Evolutionary conservation across 2,797 vertebrate genomes (phyloP).

Genomic region (Poeciliopsis gracilis): DNA sequence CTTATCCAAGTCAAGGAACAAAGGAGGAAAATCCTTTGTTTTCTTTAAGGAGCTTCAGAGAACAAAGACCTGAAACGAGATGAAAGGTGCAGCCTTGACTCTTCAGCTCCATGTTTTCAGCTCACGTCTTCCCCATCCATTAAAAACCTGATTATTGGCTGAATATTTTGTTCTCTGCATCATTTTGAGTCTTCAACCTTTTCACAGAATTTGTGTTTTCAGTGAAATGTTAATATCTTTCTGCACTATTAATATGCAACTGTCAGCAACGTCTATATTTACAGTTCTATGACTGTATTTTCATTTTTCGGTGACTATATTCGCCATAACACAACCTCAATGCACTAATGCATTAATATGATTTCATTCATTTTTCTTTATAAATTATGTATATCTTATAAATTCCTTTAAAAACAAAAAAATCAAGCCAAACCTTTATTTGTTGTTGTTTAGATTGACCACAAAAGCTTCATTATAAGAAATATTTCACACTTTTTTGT

Average conservation of each 20-base stretch:
- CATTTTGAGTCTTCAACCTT: background rate
- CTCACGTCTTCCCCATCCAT: background rate
- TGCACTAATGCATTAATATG: background rate
- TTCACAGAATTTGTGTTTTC: background rate
- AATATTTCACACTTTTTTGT: background rate
- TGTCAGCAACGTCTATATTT: background rate
- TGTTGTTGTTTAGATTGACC: background rate
- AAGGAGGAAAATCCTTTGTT: background rate
- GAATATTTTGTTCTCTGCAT: background rate
- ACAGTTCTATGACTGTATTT: background rate
- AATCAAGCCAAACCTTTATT: background rate
- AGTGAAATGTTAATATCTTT: background rate
- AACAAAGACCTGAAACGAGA: background rate
- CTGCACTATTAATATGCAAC: background rate
- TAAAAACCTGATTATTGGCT: background rate
- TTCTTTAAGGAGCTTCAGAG: background rate
- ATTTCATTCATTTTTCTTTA: background rate
- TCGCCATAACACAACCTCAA: background rate
- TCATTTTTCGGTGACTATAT: background rate
- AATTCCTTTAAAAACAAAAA: background rate
- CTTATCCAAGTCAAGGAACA: background rate
- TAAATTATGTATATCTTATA: background rate
- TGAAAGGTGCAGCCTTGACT: background rate
- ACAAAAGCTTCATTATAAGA: background rate
- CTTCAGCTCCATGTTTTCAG: background rate